Evolutionary conservation across 2,797 vertebrate genomes (phyloP).

Genomic region (Epinephelus coioides): DNA sequence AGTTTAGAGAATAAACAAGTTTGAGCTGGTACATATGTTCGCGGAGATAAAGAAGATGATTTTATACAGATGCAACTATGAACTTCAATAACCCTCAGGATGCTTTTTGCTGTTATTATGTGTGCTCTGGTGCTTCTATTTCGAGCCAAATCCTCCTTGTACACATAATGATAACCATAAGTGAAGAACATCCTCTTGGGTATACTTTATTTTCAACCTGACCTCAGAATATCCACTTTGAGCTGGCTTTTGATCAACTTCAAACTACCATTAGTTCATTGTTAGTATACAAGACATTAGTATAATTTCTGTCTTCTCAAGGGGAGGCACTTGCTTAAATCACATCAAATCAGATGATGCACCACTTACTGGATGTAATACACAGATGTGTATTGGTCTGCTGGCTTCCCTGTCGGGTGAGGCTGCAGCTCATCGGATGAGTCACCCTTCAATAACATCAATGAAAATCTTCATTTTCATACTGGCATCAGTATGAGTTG

Average conservation of each 20-base stretch:
- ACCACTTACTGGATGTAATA: constrained; percentile 66
- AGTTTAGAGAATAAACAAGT: constrained; percentile 24
- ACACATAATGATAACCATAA: constrained; percentile 46
- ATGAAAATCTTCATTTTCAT: constrained; percentile 65
- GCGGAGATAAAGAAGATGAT: constrained; percentile 26
- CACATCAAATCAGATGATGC: constrained; percentile 66
- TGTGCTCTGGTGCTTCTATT: constrained; percentile 15
- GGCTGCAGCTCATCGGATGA: constrained; percentile 56
- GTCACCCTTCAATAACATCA: constrained; percentile 66
- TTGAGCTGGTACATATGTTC: background rate
- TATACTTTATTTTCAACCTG: constrained; percentile 41
- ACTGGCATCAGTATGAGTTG: constrained; percentile 41
- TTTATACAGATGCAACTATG: constrained; percentile 38
- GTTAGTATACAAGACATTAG: constrained; percentile 55
- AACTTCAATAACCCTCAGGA: constrained; percentile 36
- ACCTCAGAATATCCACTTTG: constrained; percentile 51
- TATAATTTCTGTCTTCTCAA: constrained; percentile 57
- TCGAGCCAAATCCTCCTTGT: constrained; percentile 21
- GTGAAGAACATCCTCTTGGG: constrained; percentile 37
- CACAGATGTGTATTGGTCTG: constrained; percentile 60
- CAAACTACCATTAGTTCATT: constrained; percentile 57
- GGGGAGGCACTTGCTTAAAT: constrained; percentile 64
- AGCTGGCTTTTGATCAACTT: constrained; percentile 58
- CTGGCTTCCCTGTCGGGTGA: constrained; percentile 46
- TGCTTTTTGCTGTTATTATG: constrained; percentile 16